Evolutionary conservation across 2,888 invertebrate species (phyloP), one percentile per base, ranked within the genome.

Genomic region (Trichacis sp.): DNA sequence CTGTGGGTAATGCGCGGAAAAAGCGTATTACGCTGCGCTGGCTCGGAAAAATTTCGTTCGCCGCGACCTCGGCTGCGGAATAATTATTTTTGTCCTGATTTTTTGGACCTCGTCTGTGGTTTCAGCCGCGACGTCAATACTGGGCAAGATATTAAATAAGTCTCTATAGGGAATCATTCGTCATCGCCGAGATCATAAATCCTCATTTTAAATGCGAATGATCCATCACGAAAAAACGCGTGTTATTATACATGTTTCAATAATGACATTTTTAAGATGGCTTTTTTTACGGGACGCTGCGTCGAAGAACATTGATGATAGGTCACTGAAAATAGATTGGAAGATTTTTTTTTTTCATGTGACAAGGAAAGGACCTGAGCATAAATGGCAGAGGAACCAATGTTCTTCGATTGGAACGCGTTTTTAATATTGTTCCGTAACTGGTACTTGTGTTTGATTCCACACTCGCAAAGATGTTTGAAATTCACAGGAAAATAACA

Each of bases 221-320:
- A 46, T 29, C 40, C 17, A 15, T 40, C 40, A 40, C 18, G 1
- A 17, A 15, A 15, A 15, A 15, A 50, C n/a, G n/a, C n/a, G n/a
- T n/a, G n/a, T n/a, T n/a, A n/a, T n/a, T 57, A 61, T 61, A 61
- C 54, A 65, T 57, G 60, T 65, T 65, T 65, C 57, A 57, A 61
- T 65, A 56, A 61, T 52, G 53, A 61, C 57, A 38, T 48, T 19
- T 36, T 5, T 12, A 29, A 46, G 46, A 46, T 45, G 17, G 15
- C 43, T 43, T 14, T 33, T 15, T 57, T 65, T 53, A 52, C 56
- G 46, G 38, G n/a, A 15, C 40, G 18, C 18, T 15, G 55, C 14
- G 46, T 19, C 42, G 15, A 12, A 12, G 11, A 11, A 14, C 53
- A 36, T 42, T 63, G 62, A 57, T 46, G 57, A 65, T 65, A 56